Base-by-base conservation (phyloP, 1,140 invertebrate genomes). In the Zeugodacus cucurbitae region DNA sequence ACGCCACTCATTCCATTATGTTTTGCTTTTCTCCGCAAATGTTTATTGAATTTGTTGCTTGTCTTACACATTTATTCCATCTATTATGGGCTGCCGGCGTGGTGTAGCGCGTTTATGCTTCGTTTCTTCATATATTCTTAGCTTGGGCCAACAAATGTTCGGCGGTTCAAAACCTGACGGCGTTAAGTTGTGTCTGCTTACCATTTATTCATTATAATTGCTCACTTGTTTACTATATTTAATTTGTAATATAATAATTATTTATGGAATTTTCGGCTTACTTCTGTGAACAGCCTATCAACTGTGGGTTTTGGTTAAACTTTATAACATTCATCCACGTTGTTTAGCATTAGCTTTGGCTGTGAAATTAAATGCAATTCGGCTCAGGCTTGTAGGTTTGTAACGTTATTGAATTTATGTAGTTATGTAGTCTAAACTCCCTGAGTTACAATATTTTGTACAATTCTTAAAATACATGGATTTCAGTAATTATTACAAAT, bases 371-470 rank as follows among this genome's bases (percentile, higher is more conserved):
- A 74, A 20, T 6, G 26, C 2, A 37, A 20, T 32, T 48, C 2
- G 64, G 32, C 88, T 88, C 86, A 88, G 88, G 74, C 64, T 87
- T 88, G 86, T 88, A 87, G 88, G 87, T 70, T 87, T 87, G 34
- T 87, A 88, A 87, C 88, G 88, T 62, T 41, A 26, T 14, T 3
- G 48, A 41, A 48, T 87, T 54, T 58, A 82, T 86, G 41, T 82
- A 54, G 88, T 87, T 88, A 78, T 88, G 20, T 87, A 58, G 86
- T 88, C 88, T 88, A 88, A 88, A 88, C 88, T 88, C 88, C 88
- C 88, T 88, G 70, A 88, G 88, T 82, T 88, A 88, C 88, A 88
- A 57, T 86, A 34, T 74, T 54, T 44, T 37, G 10, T 67, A 26
- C n/a, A 3, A 10, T 59, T 62, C 14, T 54, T 17, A 2, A 54